Percentiles rank a stretch among this genome's conserved stretches.
phyloP scores from a whole-genome alignment of 2,888 invertebrate genomes.

The Macaria liturata region DNA sequence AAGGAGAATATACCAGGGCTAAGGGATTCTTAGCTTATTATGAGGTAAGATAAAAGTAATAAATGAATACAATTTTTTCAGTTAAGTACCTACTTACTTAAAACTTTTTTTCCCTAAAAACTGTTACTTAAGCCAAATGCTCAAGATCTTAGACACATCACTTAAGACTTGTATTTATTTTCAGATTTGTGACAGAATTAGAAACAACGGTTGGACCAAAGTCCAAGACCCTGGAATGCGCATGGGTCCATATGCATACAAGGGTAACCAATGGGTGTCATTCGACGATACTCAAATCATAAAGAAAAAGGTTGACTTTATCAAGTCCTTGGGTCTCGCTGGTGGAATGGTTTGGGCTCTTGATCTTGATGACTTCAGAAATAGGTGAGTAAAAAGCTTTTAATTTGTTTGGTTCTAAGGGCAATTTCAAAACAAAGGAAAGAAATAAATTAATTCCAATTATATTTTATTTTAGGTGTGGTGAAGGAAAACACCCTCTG shows the following conservation, averaged over 20 bases:
- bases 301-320: constrained; percentile 89
- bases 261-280: constrained; percentile 95
- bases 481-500: constrained; percentile 91
- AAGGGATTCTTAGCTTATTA: constrained; percentile 95
- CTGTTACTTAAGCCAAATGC: too few species aligned
- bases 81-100: too few species aligned
- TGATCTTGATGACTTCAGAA: constrained; percentile 93
- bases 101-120: too few species aligned
- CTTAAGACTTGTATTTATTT: constrained; percentile 12
- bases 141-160: too few species aligned
- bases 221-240: constrained; percentile 89
- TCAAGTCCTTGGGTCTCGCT: constrained; percentile 89
- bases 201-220: constrained; percentile 90
- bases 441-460: neutral
- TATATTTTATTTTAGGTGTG: constrained; percentile 80
- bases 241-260: constrained; percentile 95
- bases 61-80: too few species aligned
- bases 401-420: too few species aligned
- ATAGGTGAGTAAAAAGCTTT: constrained; percentile 62
- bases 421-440: neutral
- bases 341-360: constrained; percentile 97
- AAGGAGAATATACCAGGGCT: constrained; percentile 93
- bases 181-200: constrained; percentile 92
- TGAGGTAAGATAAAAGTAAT: constrained; percentile 80
- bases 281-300: constrained; percentile 93